Conservation (phyloP, 2,113 vertebrate species). For the Amazona guildingii region DNA sequence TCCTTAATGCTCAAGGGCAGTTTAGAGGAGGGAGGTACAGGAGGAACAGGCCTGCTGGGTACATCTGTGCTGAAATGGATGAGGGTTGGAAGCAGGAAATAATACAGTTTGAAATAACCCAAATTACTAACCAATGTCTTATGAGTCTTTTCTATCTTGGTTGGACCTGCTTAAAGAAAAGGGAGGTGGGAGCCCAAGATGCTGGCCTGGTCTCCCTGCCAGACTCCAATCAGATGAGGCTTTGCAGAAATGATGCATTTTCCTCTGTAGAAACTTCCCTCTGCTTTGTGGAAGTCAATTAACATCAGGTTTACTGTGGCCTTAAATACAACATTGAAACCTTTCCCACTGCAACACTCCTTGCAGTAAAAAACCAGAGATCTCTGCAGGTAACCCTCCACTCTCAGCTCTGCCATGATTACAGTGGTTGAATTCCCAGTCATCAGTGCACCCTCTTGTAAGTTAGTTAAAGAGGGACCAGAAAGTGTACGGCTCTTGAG, state of each 20-base stretch:
- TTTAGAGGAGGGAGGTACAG: neutral
- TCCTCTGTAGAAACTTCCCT: neutral
- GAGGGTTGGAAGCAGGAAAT: neutral
- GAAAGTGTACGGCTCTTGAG: accelerated
- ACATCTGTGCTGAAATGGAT: neutral
- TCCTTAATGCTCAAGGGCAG: neutral
- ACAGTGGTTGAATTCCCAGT: neutral
- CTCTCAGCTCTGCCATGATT: accelerated
- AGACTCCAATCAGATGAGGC: too few species aligned
- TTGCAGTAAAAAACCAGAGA: neutral
- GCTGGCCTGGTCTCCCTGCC: neutral
- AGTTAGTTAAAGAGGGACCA: neutral
- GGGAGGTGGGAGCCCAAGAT: neutral
- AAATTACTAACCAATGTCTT: neutral
- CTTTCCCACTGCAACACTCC: neutral
- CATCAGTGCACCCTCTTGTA: accelerated
- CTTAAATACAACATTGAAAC: neutral
- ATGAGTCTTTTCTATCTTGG: neutral
- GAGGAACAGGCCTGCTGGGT: neutral
- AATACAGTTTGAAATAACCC: neutral
- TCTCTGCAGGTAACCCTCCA: neutral
- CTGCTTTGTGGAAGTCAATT: neutral
- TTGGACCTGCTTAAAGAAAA: neutral
- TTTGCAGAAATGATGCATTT: neutral
- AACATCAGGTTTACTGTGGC: neutral